Evolutionary conservation across 2,888 invertebrate species (phyloP).

Genomic region (Clitarchus hookeri): DNA sequence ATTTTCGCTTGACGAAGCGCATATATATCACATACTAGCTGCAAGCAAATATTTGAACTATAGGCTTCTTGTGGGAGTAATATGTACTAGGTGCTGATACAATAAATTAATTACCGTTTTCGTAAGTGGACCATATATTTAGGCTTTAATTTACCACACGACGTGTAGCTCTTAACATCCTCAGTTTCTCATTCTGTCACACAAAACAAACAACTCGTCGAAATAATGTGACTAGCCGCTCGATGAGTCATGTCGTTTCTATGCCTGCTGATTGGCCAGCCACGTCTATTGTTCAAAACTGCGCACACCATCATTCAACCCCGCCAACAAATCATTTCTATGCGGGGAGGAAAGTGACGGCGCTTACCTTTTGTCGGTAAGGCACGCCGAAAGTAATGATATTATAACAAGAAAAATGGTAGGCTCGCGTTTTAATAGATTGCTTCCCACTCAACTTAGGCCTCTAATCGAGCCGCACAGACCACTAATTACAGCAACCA

Average conservation of each 20-base stretch:
- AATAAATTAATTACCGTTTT: too few species aligned
- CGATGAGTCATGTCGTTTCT: not conserved
- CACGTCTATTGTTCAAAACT: not conserved
- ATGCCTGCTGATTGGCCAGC: not conserved
- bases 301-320: not conserved
- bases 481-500: not conserved
- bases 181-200: too few species aligned
- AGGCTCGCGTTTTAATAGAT: not conserved
- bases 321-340: not conserved
- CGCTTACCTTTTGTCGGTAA: not conserved
- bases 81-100: too few species aligned
- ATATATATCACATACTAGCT: too few species aligned
- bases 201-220: not conserved
- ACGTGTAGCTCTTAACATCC: too few species aligned
- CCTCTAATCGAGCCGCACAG: not conserved
- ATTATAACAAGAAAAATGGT: not conserved
- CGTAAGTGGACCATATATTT: too few species aligned
- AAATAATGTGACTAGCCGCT: not conserved
- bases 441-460: not conserved
- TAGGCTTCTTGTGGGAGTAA: too few species aligned
- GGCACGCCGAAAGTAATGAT: not conserved
- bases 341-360: not conserved
- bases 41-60: too few species aligned
- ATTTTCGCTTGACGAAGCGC: too few species aligned
- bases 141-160: too few species aligned